These are phyloP conservation scores for Sapajus apella DNA, from an alignment of 2,113 vertebrate genomes.

Conservation along the genomic window DNA sequence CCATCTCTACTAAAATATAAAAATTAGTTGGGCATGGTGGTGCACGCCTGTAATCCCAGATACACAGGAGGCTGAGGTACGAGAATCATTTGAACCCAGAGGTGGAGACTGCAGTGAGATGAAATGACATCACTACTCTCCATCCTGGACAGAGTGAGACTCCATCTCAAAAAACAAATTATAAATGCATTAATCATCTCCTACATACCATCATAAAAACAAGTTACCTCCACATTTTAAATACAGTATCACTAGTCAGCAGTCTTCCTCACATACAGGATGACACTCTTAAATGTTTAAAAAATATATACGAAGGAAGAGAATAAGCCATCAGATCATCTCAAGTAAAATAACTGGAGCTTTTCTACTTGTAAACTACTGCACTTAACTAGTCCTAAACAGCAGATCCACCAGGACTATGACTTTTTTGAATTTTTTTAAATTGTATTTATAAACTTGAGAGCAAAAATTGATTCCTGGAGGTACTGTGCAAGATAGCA, in stretches of 20 bases:
- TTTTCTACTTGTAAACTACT: conserved; percentile 3
- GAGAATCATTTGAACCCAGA: too few species aligned
- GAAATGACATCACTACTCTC: too few species aligned
- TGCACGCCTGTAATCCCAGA: too few species aligned
- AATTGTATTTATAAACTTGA: neutral
- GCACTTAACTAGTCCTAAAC: neutral
- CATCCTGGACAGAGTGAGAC: too few species aligned
- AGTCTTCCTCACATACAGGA: neutral
- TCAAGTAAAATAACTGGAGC: conserved; percentile 8
- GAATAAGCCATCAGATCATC: neutral
- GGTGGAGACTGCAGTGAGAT: too few species aligned
- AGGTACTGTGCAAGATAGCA: neutral
- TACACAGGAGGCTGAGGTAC: too few species aligned
- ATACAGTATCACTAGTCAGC: neutral
- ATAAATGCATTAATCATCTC: neutral
- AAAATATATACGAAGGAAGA: neutral
- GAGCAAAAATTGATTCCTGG: neutral
- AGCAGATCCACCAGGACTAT: neutral
- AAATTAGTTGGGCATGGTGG: too few species aligned
- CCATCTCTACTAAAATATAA: too few species aligned
- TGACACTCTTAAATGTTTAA: neutral
- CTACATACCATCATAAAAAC: neutral
- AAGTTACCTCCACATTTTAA: neutral
- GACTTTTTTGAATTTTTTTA: neutral
- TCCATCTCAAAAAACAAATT: neutral